Evolutionary conservation across 2,797 vertebrate genomes (phyloP), one percentile per base, ranked within the genome.

Genomic region (Atherinosoma microstoma): DNA sequence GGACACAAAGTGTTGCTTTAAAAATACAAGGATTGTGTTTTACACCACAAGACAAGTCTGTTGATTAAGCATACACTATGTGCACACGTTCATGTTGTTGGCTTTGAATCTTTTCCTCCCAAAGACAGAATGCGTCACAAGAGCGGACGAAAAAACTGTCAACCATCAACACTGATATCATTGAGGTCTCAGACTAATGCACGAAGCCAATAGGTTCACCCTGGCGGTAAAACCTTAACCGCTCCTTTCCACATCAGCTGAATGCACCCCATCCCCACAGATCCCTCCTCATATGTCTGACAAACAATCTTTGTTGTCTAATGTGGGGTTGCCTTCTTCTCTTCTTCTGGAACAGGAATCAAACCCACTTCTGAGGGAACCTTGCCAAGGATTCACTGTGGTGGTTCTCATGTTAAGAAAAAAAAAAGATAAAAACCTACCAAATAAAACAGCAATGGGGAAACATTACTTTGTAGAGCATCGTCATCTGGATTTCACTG

Each of bases 91-190:
- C 56, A 18, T 68, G 82, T 84, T 89, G 18, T 73, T 68, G 57
- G 64, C 45, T 77, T 76, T 86, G 69, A 84, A 85, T 78, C 60
- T 75, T 83, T 58, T 66, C 73, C 87, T 92, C 84, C 81, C 76
- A 91, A 84, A 85, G 80, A 71, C 18, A 56, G 80, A 75, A 45
- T 87, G 79, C 67, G 73, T 91, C 86, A 87, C 9, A 0, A 65
- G 40, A 36, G 62, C 38, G 45, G 75, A 68, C 80, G 62, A 42
- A 84, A 76, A 77, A 80, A 74, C 54, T 32, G 27, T 36, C 66
- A 70, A 65, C 56, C 51, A 73, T 82, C 81, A 64, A 47, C 63
- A 64, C 32, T 5, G 29, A 80, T 49, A 64, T 76, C 60, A 65
- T n/a, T 36, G 60, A 70, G 59, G 54, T 71, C 35, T 77, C 54